phyloP scores from a whole-genome alignment of 1,140 invertebrate species.

The Aradophagus sp. region DNA sequence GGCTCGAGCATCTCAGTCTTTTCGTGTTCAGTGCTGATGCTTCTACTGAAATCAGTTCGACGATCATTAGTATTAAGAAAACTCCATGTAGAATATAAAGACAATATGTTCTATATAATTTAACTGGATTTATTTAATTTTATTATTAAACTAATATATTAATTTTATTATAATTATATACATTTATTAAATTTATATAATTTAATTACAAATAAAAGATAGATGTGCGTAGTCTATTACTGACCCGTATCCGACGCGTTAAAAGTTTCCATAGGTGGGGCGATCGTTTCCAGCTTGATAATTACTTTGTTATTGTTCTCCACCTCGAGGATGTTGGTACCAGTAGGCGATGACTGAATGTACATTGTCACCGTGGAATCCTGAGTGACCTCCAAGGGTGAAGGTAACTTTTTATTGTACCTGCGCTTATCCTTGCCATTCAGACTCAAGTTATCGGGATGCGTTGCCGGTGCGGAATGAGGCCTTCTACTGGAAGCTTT shows the following conservation, averaged over 20 bases:
- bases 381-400: slow-evolving; percentile 69
- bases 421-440: slow-evolving; percentile 59
- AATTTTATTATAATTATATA: too few species aligned
- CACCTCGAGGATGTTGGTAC: slow-evolving; percentile 64
- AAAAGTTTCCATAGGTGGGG: slow-evolving; percentile 58
- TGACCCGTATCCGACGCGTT: slow-evolving; percentile 32
- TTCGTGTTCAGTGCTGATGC: slow-evolving; percentile 58
- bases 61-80: too few species aligned
- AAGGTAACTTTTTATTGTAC: slow-evolving; percentile 61
- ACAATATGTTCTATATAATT: too few species aligned
- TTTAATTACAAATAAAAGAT: not conserved
- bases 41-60: slow-evolving; percentile 2
- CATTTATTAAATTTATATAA: too few species aligned
- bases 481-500: slow-evolving; percentile 62
- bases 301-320: slow-evolving; percentile 72
- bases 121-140: not conserved
- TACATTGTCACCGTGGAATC: slow-evolving; percentile 64
- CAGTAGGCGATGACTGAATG: slow-evolving; percentile 28
- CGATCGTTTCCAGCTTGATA: slow-evolving; percentile 65
- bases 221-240: not conserved
- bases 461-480: slow-evolving; percentile 69
- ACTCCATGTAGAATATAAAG: too few species aligned
- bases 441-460: slow-evolving; percentile 57
- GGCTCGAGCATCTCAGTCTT: slow-evolving; percentile 72
- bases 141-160: not conserved